These are phyloP conservation scores for Seladonia tumulorum DNA, from an alignment of 2,888 invertebrate genomes.

Conservation along the genomic window DNA sequence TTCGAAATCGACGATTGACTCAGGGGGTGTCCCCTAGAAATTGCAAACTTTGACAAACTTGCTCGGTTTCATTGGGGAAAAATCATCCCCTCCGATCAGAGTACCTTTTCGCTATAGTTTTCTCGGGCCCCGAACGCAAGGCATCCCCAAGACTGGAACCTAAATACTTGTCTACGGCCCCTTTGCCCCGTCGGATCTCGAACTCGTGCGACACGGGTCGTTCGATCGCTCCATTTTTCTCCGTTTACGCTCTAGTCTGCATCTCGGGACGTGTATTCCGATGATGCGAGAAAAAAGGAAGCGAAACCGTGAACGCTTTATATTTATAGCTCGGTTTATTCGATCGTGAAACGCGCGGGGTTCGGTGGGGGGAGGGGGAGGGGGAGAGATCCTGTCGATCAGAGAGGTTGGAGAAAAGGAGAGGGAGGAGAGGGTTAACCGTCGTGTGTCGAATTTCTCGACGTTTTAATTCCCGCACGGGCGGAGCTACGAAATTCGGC, in stretches of 20 bases:
- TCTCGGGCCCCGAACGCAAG: background rate
- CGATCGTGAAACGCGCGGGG: slow-evolving; percentile 14
- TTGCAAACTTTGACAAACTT: too few species aligned
- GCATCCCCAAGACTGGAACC: background rate
- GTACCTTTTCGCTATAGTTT: too few species aligned
- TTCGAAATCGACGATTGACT: too few species aligned
- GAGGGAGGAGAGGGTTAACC: background rate
- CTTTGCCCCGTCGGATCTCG: background rate
- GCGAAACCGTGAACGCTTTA: slow-evolving; percentile 25
- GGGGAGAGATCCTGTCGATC: background rate
- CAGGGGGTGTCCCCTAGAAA: too few species aligned
- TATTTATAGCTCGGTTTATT: slow-evolving; percentile 35
- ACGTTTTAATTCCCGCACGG: slow-evolving; percentile 42
- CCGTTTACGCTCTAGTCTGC: slow-evolving; percentile 27
- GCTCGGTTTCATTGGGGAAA: too few species aligned
- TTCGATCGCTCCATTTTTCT: slow-evolving; percentile 47
- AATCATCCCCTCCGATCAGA: too few species aligned
- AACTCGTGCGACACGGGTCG: background rate
- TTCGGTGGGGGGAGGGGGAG: background rate
- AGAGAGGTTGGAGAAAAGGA: background rate
- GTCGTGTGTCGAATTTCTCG: slow-evolving; percentile 17
- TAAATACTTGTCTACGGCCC: background rate
- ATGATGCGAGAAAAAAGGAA: slow-evolving; percentile 22
- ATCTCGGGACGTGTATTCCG: slow-evolving; percentile 25
- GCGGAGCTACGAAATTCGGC: slow-evolving; percentile 37